phyloP scores from a whole-genome alignment of 2,888 invertebrate species.

The Synanthedon myopaeformis region DNA sequence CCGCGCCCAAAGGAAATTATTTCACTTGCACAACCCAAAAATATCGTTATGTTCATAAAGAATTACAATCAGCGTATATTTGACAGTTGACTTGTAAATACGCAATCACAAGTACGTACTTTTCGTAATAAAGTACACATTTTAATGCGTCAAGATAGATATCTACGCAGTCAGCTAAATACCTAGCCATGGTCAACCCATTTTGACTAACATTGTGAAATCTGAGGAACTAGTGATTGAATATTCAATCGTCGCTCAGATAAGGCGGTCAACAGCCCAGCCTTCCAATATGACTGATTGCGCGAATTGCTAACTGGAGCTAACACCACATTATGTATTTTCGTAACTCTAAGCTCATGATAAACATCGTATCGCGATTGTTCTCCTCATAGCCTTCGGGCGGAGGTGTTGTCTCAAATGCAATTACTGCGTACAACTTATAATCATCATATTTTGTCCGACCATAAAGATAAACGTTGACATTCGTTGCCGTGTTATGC shows the following conservation, averaged over 20 bases:
- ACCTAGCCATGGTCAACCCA: constrained; percentile 6
- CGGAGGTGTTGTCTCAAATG: constrained; percentile 8
- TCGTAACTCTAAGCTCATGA: constrained; percentile 21
- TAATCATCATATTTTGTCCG: neutral
- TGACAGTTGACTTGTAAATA: constrained; percentile 6
- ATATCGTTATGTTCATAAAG: constrained; percentile 9
- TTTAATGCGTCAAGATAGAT: constrained; percentile 14
- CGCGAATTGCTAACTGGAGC: neutral
- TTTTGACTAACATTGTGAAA: constrained; percentile 29
- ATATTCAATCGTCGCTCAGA: constrained; percentile 15
- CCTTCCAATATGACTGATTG: constrained; percentile 7
- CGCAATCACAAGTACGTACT: constrained; percentile 10
- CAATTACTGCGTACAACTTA: constrained; percentile 3
- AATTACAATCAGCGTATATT: constrained; percentile 4
- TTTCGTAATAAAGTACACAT: constrained; percentile 21
- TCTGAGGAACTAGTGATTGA: constrained; percentile 17
- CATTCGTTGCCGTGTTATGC: neutral
- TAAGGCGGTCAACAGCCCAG: constrained; percentile 5
- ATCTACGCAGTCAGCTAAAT: constrained; percentile 12
- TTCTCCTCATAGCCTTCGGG: constrained; percentile 26
- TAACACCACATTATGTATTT: constrained; percentile 9
- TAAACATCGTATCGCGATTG: constrained; percentile 28
- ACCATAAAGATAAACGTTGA: neutral
- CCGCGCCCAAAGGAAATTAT: constrained; percentile 7
- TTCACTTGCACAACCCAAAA: constrained; percentile 10